phyloP scores from a whole-genome alignment of 2,797 vertebrate genomes.

The Picus viridis region DNA sequence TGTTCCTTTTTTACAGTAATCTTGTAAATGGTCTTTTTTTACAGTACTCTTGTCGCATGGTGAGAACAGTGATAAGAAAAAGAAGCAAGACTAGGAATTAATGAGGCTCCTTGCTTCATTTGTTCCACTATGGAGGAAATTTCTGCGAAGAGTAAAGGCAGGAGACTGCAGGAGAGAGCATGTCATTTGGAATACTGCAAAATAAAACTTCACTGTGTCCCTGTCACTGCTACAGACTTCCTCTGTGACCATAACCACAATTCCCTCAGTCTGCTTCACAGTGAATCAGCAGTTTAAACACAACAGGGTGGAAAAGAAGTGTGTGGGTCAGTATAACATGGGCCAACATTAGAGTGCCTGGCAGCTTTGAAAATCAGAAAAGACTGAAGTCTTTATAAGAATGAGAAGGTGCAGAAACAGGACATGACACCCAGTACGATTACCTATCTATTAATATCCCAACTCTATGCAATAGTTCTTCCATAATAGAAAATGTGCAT shows the following conservation, averaged over 20 bases:
- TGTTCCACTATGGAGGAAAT: background rate
- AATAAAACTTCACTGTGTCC: background rate
- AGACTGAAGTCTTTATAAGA: background rate
- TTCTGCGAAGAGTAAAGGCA: slow-evolving; percentile 11
- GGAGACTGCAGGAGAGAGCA: background rate
- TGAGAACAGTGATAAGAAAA: background rate
- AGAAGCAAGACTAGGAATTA: background rate
- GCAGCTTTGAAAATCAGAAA: background rate
- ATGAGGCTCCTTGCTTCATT: background rate
- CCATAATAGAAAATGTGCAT: background rate
- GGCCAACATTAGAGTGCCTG: background rate
- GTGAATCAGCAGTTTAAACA: background rate
- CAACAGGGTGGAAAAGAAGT: background rate
- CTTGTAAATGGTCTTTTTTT: background rate
- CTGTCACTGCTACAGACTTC: background rate
- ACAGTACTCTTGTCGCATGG: background rate
- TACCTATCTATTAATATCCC: background rate
- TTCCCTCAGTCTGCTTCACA: background rate
- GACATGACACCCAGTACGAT: background rate
- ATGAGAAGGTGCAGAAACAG: background rate
- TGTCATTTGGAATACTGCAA: background rate
- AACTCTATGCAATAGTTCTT: background rate
- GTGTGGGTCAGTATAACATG: background rate
- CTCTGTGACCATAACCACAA: background rate
- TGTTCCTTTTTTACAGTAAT: background rate